A percentile compares a stretch with the other conserved stretches of the same genome.
phyloP scores from a whole-genome alignment of 64 coral and sea anemone species.

The Anthopleura sola region DNA sequence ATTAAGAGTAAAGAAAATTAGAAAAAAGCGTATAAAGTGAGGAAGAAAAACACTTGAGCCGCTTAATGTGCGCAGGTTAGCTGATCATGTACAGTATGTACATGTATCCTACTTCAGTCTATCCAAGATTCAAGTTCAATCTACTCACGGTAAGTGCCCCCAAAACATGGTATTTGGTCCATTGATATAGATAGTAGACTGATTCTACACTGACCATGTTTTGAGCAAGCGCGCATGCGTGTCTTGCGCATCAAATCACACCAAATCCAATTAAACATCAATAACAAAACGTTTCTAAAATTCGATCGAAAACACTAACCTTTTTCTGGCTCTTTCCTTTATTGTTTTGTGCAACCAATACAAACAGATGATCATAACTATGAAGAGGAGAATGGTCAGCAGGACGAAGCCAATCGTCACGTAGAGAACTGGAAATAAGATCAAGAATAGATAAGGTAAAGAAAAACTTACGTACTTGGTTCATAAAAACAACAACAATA shows the following conservation, averaged over 20 bases:
- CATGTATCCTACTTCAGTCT: neutral
- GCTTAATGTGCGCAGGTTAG: neutral
- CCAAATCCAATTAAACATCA: neutral
- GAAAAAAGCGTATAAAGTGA: neutral
- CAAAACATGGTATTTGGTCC: too few relatives aligned
- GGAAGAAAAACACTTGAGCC: neutral
- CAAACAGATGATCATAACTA: neutral
- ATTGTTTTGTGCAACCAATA: neutral
- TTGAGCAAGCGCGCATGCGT: too few relatives aligned
- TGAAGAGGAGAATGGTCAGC: neutral
- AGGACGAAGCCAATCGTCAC: neutral
- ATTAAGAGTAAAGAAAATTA: neutral
- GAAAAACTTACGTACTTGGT: neutral
- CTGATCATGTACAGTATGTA: neutral
- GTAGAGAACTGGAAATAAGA: neutral
- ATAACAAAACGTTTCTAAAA: too few relatives aligned
- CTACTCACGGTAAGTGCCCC: too few relatives aligned
- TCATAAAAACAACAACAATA: too few relatives aligned
- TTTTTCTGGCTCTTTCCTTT: neutral
- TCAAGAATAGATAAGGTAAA: neutral
- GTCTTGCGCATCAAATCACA: neutral
- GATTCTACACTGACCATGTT: too few relatives aligned
- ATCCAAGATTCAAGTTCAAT: too few relatives aligned
- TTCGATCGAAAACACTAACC: neutral
- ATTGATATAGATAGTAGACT: too few relatives aligned